phyloP scores from a whole-genome alignment of 1,140 invertebrate species.

The Armadillidium nasatum region DNA sequence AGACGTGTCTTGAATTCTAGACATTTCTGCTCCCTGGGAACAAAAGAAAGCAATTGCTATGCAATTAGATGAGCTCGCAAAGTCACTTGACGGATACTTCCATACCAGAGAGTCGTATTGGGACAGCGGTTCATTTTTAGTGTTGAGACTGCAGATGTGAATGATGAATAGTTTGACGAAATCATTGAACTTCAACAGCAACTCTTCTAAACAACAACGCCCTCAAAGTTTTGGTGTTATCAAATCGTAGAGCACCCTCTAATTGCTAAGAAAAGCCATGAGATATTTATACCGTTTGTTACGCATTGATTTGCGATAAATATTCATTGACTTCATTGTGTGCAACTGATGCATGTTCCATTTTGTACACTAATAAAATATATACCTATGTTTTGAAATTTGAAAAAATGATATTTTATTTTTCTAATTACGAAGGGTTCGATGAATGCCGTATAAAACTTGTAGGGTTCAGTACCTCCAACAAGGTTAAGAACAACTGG shows the following conservation, averaged over 20 bases:
- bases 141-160: constrained; percentile 8
- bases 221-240: constrained; percentile 16
- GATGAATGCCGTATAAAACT: no score
- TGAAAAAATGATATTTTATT: no score
- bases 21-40: constrained; percentile 13
- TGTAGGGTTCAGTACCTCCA: no score
- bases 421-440: no score
- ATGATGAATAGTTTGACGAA: constrained; percentile 9
- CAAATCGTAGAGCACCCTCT: constrained; percentile 8
- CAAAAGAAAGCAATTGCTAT: constrained; percentile 20
- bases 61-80: constrained; percentile 25
- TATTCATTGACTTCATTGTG: no score
- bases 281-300: constrained; percentile 19
- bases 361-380: no score
- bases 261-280: constrained; percentile 7
- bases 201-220: constrained; percentile 14
- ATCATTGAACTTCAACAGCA: constrained; percentile 16
- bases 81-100: constrained; percentile 26
- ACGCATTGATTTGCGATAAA: no score
- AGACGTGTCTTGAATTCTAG: constrained; percentile 4
- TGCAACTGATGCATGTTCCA: no score
- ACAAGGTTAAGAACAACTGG: no score
- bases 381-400: no score
- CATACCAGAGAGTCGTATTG: constrained; percentile 16
- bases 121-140: background rate